Conservation (phyloP, 2,888 invertebrate genomes). For the Anticlea derivata region DNA sequence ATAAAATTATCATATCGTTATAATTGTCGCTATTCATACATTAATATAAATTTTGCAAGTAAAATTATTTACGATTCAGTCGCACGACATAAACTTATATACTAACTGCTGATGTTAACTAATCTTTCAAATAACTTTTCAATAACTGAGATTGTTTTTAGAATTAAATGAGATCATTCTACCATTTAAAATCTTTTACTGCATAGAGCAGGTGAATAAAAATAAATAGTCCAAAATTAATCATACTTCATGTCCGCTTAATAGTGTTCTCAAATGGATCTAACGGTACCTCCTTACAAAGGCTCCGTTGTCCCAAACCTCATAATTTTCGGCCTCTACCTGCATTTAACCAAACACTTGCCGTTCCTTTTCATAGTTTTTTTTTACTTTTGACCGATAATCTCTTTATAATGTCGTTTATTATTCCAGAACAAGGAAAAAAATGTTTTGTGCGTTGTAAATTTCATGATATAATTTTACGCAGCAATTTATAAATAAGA, state of each 20-base stretch:
- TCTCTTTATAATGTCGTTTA: slow-evolving; percentile 52
- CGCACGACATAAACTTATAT: no score
- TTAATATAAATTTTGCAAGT: no score
- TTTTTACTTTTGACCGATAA: slow-evolving; percentile 62
- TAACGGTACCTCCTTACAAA: slow-evolving; percentile 72
- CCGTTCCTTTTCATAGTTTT: slow-evolving; percentile 57
- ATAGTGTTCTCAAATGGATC: slow-evolving; percentile 57
- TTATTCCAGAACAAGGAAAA: slow-evolving; percentile 31
- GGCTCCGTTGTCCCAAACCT: slow-evolving; percentile 54
- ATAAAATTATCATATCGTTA: no score
- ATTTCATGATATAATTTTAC: neutral
- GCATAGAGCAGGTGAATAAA: slow-evolving; percentile 41
- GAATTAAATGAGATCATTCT: neutral
- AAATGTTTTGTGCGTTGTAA: slow-evolving; percentile 5
- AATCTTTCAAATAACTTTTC: no score
- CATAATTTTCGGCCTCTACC: slow-evolving; percentile 64
- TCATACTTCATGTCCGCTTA: slow-evolving; percentile 59
- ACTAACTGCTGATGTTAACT: no score
- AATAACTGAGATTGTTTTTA: no score
- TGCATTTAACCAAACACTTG: slow-evolving; percentile 72
- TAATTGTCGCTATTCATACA: no score
- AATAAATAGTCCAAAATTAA: slow-evolving; percentile 43
- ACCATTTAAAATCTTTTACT: neutral
- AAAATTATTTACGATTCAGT: no score
- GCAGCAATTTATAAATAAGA: neutral